These are phyloP conservation scores for Nipponia nippon DNA, from an alignment of 2,113 vertebrate genomes.

Conservation along the genomic window DNA sequence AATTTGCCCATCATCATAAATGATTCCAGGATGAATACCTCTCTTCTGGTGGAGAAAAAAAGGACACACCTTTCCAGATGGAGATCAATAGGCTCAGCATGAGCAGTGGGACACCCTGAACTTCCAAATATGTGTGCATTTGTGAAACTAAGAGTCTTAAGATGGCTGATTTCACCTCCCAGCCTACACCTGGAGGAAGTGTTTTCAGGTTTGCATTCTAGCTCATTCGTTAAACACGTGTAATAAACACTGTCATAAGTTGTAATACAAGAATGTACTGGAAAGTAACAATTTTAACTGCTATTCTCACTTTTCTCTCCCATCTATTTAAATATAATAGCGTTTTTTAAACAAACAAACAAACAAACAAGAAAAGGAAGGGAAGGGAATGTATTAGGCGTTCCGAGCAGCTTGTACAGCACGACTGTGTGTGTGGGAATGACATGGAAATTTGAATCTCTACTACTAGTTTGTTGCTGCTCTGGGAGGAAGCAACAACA, in stretches of 20 bases:
- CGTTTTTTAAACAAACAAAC: neutral
- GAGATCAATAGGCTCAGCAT: neutral
- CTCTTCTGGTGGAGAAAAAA: neutral
- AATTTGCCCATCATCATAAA: neutral
- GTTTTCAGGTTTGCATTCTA: neutral
- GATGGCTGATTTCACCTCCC: neutral
- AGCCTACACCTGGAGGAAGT: neutral
- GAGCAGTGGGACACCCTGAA: neutral
- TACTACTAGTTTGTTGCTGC: conserved; percentile 31
- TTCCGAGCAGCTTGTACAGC: neutral
- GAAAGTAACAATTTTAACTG: neutral
- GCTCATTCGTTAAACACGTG: neutral
- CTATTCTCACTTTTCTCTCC: neutral
- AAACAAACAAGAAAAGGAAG: neutral
- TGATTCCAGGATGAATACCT: neutral
- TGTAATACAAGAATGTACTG: neutral
- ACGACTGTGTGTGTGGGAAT: neutral
- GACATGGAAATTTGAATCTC: conserved; percentile 28
- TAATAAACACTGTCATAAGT: neutral
- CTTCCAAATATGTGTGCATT: neutral
- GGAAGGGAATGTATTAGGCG: neutral
- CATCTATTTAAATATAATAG: neutral
- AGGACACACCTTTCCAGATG: neutral
- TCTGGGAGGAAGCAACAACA: conserved; percentile 46
- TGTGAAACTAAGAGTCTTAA: neutral